Conservation (phyloP, 2,888 invertebrate species). For the Thelaira solivaga region DNA sequence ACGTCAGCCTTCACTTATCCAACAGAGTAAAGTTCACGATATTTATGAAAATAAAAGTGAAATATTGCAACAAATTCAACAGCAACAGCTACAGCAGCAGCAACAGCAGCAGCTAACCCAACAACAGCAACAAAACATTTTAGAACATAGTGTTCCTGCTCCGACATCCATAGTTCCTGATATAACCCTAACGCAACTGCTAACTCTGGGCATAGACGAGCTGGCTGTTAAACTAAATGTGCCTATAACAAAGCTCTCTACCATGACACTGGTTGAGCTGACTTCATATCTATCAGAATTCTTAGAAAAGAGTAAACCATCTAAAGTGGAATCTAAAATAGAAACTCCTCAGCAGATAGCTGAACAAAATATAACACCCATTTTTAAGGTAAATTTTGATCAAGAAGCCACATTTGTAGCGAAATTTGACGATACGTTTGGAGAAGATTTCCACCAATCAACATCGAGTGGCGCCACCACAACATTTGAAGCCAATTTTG, state of each 20-base stretch:
- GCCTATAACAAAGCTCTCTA: conserved; percentile 86
- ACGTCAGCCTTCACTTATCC: conserved; percentile 68
- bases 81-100: conserved; percentile 60
- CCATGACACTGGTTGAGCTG: conserved; percentile 91
- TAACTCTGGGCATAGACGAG: conserved; percentile 89
- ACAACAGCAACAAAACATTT: conserved; percentile 32
- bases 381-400: conserved; percentile 76
- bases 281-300: conserved; percentile 86
- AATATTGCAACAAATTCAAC: conserved; percentile 68
- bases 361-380: conserved; percentile 61
- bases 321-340: conserved; percentile 30
- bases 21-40: conserved; percentile 67
- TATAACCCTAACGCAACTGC: conserved; percentile 89
- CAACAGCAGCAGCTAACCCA: conserved; percentile 38
- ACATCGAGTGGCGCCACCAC: background rate
- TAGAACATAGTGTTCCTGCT: conserved; percentile 18
- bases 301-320: conserved; percentile 76
- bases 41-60: conserved; percentile 76
- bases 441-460: conserved; percentile 74
- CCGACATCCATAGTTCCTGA: conserved; percentile 77
- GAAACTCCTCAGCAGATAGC: conserved; percentile 53
- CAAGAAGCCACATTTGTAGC: conserved; percentile 78
- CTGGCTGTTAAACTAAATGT: conserved; percentile 86
- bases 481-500: conserved; percentile 83
- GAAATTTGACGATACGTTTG: conserved; percentile 83